These are phyloP conservation scores for Isichthys henryi DNA, from an alignment of 2,113 vertebrate genomes.

Conservation along the genomic window DNA sequence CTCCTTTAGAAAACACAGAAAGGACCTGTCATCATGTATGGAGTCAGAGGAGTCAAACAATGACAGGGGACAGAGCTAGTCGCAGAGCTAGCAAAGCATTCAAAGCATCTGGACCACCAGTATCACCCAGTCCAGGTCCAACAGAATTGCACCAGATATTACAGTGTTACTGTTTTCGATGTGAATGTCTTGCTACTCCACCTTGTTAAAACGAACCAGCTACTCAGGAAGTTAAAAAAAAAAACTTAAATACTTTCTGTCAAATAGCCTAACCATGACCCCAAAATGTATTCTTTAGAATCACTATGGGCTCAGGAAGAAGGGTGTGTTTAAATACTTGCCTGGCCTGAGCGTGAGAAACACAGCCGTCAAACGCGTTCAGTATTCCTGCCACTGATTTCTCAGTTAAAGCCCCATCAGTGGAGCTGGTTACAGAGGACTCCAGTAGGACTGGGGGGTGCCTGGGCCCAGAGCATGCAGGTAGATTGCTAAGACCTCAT, in stretches of 20 bases:
- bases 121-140: neutral
- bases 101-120: neutral
- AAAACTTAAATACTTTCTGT: neutral
- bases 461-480: neutral
- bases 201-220: neutral
- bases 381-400: neutral
- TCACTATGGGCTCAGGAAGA: neutral
- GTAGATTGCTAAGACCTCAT: conserved; percentile 28
- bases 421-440: neutral
- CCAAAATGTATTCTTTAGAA: neutral
- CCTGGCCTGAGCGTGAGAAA: neutral
- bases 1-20: conserved; percentile 29
- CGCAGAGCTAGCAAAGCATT: neutral
- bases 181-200: too few relatives aligned
- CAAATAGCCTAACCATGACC: neutral
- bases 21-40: conserved; percentile 22
- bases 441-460: conserved; percentile 9
- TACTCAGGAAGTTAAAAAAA: neutral
- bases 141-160: neutral
- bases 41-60: conserved; percentile 19
- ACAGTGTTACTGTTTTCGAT: neutral
- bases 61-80: neutral
- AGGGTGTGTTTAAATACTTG: neutral
- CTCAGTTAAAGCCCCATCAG: neutral
- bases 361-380: neutral